Conservation (phyloP, 2,113 vertebrate species). For the Trichechus manatus region DNA sequence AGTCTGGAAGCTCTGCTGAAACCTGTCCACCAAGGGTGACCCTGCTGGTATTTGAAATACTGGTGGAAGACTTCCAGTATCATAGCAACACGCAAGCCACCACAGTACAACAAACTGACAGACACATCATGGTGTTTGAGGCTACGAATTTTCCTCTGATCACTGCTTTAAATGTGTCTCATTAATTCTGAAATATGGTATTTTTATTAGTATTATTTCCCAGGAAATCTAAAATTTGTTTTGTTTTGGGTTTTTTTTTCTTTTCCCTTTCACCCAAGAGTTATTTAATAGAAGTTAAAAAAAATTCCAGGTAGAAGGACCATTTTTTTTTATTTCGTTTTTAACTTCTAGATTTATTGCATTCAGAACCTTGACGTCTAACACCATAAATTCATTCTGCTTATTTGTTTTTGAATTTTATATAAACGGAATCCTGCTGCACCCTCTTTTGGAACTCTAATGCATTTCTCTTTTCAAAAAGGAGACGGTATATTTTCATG, state of each 20-base stretch:
- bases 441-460: neutral
- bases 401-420: neutral
- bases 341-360: constrained; percentile 37
- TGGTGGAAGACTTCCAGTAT: no score
- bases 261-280: neutral
- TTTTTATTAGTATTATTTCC: constrained; percentile 6
- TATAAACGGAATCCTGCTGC: neutral
- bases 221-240: neutral
- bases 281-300: neutral
- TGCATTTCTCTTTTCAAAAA: constrained; percentile 43
- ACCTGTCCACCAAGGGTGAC: no score
- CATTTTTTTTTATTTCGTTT: constrained; percentile 10
- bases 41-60: no score
- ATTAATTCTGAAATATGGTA: neutral
- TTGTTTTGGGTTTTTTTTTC: neutral
- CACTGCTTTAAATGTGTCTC: neutral
- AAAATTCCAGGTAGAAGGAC: neutral
- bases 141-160: neutral
- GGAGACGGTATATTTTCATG: neutral
- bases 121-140: neutral
- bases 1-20: no score
- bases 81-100: no score
- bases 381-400: neutral
- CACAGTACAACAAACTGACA: no score
- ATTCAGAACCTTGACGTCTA: neutral